Evolutionary conservation across 1,140 invertebrate species (phyloP).

Genomic region (Heliconius eleuchia): DNA sequence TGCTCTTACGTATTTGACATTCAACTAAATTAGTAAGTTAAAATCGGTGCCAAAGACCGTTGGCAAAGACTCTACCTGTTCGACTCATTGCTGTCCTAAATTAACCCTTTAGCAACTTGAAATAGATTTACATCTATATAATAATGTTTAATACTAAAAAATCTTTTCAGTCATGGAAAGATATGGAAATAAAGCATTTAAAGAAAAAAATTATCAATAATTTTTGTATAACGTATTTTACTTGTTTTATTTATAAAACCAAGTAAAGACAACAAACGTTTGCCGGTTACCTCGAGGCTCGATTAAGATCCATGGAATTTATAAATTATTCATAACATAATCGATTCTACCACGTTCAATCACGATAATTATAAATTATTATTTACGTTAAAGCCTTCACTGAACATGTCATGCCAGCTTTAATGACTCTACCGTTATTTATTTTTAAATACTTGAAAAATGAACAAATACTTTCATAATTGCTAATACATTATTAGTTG

Average conservation of each 20-base stretch:
- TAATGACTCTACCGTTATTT: not conserved
- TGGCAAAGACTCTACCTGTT: constrained; percentile 50
- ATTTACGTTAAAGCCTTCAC: constrained; percentile 27
- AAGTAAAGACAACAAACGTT: constrained; percentile 20
- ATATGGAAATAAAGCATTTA: not conserved
- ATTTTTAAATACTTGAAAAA: not conserved
- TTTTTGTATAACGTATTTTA: not conserved
- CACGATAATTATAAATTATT: constrained; percentile 36
- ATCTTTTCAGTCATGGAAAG: not conserved
- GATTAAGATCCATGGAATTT: constrained; percentile 31
- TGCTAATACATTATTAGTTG: too few species aligned
- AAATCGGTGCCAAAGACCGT: constrained; percentile 57
- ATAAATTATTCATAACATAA: constrained; percentile 39
- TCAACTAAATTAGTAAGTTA: constrained; percentile 73
- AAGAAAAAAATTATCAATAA: not conserved
- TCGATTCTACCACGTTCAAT: constrained; percentile 25
- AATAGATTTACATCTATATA: constrained; percentile 6
- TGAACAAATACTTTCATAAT: not conserved
- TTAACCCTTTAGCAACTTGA: constrained; percentile 13
- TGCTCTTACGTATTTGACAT: constrained; percentile 63
- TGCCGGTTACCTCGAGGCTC: constrained; percentile 20
- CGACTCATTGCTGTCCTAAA: constrained; percentile 39
- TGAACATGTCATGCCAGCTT: constrained; percentile 10
- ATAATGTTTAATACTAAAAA: not conserved
- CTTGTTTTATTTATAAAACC: not conserved